Base-by-base conservation (phyloP, 1,140 invertebrate species). In the Drosophila sucinea region DNA sequence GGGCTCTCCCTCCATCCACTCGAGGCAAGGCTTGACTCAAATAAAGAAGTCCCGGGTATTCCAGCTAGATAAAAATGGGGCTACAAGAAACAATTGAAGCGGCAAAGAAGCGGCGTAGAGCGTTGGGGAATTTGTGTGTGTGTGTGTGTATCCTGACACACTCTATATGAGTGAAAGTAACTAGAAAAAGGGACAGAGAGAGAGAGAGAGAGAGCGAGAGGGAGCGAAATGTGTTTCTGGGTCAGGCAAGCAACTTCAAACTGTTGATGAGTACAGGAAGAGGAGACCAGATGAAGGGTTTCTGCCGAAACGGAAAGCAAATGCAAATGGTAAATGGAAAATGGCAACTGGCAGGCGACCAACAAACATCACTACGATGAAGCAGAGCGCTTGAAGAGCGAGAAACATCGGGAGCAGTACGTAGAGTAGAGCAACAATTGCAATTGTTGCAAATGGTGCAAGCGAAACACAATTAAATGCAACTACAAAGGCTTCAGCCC, bases 211-310 rank as follows among this genome's bases (percentile, higher is more conserved):
- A 27, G 3, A 23, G 33, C 10, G 35, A 4, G 10, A n/a, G 17
- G 62, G 80, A 87, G 73, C 69, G 73, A 90, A 87, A 87, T 90
- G 87, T 90, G 87, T 90, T 90, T 90, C 87, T 90, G 81, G 87
- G 87, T 90, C 87, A 90, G 84, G 80, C 84, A 72, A 89, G 80
- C 84, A 72, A 89, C 84, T 89, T 89, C 77, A 89, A 87, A 82
- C 77, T 64, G 44, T 51, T 51, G 51, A 60, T 60, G 63, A 51
- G 55, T 72, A 63, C 79, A 80, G 83, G 83, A 87, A 83, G 74
- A 54, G 38, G 57, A 35, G 32, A 54, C 61, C 62, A 27, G 33
- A 68, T 69, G 68, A 60, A 41, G 70, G 65, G n/a, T 32, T 70
- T 38, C 44, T 41, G 17, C 38, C 29, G 55, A 66, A 62, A 70